Evolutionary conservation across 2,113 vertebrate genomes (phyloP).

Genomic region (Mormyrus iriodes): DNA sequence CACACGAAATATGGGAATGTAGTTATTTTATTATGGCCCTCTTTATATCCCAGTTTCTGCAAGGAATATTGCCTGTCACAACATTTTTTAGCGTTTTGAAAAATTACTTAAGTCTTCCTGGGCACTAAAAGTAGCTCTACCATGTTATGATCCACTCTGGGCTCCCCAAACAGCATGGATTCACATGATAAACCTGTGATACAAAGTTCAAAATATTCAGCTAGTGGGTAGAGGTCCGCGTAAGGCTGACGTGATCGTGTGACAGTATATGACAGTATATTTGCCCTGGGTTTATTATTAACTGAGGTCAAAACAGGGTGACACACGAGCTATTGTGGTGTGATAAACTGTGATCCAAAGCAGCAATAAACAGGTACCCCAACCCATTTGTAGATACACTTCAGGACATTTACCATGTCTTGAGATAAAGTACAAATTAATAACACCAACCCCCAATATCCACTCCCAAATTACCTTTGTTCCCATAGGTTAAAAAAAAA

Average conservation of each 20-base stretch:
- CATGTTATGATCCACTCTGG: not conserved
- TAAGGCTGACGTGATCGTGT: not conserved
- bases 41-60: not conserved
- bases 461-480: not conserved
- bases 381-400: not conserved
- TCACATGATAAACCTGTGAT: not conserved
- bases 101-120: not conserved
- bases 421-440: slow-evolving; percentile 1
- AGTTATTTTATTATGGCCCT: not conserved
- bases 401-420: not conserved
- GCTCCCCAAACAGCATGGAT: not conserved
- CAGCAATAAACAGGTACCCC: not conserved
- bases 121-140: not conserved
- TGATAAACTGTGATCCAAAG: not conserved
- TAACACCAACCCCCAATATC: not conserved
- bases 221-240: not conserved
- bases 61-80: not conserved
- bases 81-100: not conserved
- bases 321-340: not conserved
- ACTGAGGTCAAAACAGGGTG: not conserved
- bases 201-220: not conserved
- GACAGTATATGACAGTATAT: not conserved
- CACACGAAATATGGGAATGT: slow-evolving; percentile 1
- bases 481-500: not conserved
- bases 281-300: not conserved